Evolutionary conservation across 2,797 vertebrate genomes (phyloP), one percentile per base, ranked within the genome.

Genomic region (Synanceia verrucosa): DNA sequence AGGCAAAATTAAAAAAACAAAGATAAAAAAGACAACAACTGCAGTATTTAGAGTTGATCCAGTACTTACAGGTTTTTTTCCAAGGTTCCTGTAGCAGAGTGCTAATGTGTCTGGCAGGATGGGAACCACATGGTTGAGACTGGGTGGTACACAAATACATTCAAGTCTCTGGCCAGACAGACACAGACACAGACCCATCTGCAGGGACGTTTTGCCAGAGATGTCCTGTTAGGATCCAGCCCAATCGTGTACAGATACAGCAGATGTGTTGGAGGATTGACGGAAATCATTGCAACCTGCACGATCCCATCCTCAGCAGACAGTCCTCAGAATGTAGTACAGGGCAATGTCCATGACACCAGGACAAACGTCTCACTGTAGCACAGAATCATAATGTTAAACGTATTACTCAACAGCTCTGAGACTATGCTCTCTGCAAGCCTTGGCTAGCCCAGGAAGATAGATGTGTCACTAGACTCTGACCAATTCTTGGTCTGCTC

Each of bases 111-210:
- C 66, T 74, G 71, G 59, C 59, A 50, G 70, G 70, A 78, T 64
- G 70, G 78, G 83, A n/a, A 84, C 82, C 60, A 53, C 36, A 29
- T 59, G 73, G 65, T 67, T 56, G 67, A 76, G 61, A 76, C 57
- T 71, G 60, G 61, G 56, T 62, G 31, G 77, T 84, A 70, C 76
- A 78, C 28, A 6, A 71, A 87, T 92, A 92, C 89, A 92, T 92
- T 92, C 90, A 89, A 70, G 81, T 81, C 83, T 87, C 76, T 70
- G 82, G 75, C 59, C 79, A 57, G 60, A 79, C 66, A 28, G 66
- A 76, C 73, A 61, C 63, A 33, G 73, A 59, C 43, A 7, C n/a
- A n/a, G n/a, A 59, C 78, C 82, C 72, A 44, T 65, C 39, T 56
- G 61, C 44, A 58, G 24, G 69, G 76, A 58, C 13, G 13, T 76